Evolutionary conservation across 2,888 invertebrate species (phyloP).

Genomic region (Opisthograptis luteolata): DNA sequence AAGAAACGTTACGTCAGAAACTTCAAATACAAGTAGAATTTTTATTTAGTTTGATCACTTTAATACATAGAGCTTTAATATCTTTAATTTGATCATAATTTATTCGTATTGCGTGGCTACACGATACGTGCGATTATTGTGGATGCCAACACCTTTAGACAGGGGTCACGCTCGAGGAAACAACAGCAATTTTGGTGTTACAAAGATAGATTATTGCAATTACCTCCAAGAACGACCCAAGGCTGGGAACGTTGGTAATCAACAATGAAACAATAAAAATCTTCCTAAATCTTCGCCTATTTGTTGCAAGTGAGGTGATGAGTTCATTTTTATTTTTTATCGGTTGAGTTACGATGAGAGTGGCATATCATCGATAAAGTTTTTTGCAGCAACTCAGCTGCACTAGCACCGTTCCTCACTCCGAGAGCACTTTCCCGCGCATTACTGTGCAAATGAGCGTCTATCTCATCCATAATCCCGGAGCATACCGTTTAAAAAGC

Average conservation of each 20-base stretch:
- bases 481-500: conserved; percentile 71
- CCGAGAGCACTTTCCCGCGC: conserved; percentile 20
- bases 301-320: conserved; percentile 4
- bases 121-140: conserved; percentile 31
- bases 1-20: too few relatives aligned
- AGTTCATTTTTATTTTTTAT: neutral
- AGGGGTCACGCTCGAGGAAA: conserved; percentile 14
- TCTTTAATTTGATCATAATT: neutral
- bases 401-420: neutral
- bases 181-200: conserved; percentile 22
- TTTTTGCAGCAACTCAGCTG: neutral
- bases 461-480: conserved; percentile 40
- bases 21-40: neutral
- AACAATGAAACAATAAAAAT: conserved; percentile 12
- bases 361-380: neutral
- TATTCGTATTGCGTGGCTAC: conserved; percentile 19
- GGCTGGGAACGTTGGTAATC: conserved; percentile 8
- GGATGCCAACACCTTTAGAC: conserved; percentile 23
- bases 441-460: conserved; percentile 22
- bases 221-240: conserved; percentile 9
- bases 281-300: conserved; percentile 2
- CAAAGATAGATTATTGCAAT: conserved; percentile 7
- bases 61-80: too few relatives aligned
- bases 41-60: too few relatives aligned
- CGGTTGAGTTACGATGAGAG: neutral